phyloP scores from a whole-genome alignment of 2,888 invertebrate genomes.

The Caenorhabditis macrosperma region DNA sequence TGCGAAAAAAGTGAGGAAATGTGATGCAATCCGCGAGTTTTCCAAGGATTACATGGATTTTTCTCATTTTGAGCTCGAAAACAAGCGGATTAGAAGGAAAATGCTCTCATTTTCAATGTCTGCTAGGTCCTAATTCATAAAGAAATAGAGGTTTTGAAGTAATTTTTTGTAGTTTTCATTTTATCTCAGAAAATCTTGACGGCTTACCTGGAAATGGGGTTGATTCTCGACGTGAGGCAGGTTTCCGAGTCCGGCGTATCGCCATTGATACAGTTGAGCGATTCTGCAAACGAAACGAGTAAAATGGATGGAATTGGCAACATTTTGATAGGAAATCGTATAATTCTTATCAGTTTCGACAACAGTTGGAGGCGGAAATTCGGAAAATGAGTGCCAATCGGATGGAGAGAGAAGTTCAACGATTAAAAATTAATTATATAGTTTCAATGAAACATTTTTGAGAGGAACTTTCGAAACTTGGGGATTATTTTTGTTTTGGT shows the following conservation, averaged over 20 bases:
- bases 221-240: constrained; percentile 90
- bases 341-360: constrained; percentile 14
- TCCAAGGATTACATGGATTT: neutral
- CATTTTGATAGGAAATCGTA: constrained; percentile 18
- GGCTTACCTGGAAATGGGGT: constrained; percentile 86
- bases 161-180: no score
- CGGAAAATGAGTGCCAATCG: neutral
- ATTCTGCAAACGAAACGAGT: constrained; percentile 79
- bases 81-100: neutral
- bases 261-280: constrained; percentile 82
- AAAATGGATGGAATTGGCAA: constrained; percentile 17
- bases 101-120: no score
- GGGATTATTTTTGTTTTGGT: no score
- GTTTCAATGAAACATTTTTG: no score
- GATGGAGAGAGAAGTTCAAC: neutral
- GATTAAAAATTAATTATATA: no score
- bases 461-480: no score
- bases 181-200: neutral
- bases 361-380: neutral
- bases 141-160: no score
- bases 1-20: neutral
- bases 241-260: constrained; percentile 87
- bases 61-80: neutral
- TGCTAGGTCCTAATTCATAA: no score
- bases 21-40: constrained; percentile 25